Percentiles rank a stretch among this genome's conserved stretches.
Evolutionary conservation across 2,888 invertebrate species (phyloP).

Genomic region (Nebria brevicollis): DNA sequence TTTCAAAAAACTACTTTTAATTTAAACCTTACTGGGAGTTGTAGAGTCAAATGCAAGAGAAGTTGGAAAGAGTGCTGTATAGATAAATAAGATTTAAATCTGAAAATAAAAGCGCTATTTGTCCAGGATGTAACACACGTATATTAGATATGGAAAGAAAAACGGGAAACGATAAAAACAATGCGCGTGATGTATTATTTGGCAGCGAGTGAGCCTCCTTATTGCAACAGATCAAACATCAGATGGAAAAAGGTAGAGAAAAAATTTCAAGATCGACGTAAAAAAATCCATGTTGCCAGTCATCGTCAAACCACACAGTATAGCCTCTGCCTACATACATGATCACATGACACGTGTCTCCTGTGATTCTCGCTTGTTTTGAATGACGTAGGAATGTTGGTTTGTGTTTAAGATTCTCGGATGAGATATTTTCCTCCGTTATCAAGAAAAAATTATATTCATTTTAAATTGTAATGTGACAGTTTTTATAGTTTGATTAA

Average conservation of each 20-base stretch:
- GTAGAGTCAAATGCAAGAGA: neutral
- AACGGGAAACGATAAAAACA: neutral
- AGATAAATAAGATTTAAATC: neutral
- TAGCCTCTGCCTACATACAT: neutral
- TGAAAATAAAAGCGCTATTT: neutral
- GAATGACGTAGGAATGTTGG: neutral
- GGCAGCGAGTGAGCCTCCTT: neutral
- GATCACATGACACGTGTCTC: neutral
- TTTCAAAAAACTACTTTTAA: too few relatives aligned
- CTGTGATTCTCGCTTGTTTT: neutral
- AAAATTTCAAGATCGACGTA: neutral
- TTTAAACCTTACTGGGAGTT: neutral
- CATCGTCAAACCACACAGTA: neutral
- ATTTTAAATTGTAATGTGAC: neutral
- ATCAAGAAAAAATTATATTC: neutral
- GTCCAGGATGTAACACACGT: neutral
- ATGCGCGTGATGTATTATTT: neutral
- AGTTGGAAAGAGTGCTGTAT: neutral
- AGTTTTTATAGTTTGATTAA: neutral
- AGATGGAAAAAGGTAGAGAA: neutral
- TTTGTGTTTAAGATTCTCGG: neutral
- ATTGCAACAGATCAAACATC: neutral
- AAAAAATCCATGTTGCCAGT: neutral
- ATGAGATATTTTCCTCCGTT: constrained; percentile 1
- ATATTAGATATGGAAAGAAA: neutral